Evolutionary conservation across 2,113 vertebrate species (phyloP), one percentile per base, ranked within the genome.

Genomic region (Mugil cephalus): DNA sequence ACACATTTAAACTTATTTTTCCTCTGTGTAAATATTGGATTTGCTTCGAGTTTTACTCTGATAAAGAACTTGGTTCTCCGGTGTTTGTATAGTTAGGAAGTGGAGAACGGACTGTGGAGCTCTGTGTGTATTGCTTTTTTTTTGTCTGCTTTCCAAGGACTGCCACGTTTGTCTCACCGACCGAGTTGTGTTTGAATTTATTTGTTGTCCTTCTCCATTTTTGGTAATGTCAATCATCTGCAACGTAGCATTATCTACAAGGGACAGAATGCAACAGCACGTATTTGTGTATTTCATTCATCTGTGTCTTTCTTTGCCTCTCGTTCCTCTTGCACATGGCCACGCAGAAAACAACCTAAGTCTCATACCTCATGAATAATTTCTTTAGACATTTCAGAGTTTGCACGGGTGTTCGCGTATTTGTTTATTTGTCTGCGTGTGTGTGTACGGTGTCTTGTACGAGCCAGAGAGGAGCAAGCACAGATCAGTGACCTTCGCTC

Each of bases 401-500:
- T 66, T 64, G 18, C 13, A 48, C 39, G 59, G 75, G 46, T 34
- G 35, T 50, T 38, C n/a, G 34, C 70, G 40, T 63, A 3, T 80
- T 63, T 71, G 59, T 60, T 63, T 70, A 10, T 68, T n/a, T 48
- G 24, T 63, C n/a, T 60, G 24, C 68, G 35, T 63, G 34, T 48
- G 24, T 0, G 54, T 55, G 21, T 17, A 21, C 11, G 8, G 8
- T 24, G 17, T 71, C 46, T 59, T 56, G 65, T 53, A 40, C 55
- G 58, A 77, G 53, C 60, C 43, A 50, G 60, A 18, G 18, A 69
- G 30, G 52, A 62, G 63, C 35, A 7, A 56, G 70, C 62, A 51
- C 21, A 30, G 81, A 90, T 85, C 87, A 83, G 79, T 87, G 84
- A 87, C 89, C 89, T 86, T 86, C 56, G 71, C 42, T 43, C 84